Base-by-base conservation (phyloP, 2,888 invertebrate species). In the Melipona bicolor region DNA sequence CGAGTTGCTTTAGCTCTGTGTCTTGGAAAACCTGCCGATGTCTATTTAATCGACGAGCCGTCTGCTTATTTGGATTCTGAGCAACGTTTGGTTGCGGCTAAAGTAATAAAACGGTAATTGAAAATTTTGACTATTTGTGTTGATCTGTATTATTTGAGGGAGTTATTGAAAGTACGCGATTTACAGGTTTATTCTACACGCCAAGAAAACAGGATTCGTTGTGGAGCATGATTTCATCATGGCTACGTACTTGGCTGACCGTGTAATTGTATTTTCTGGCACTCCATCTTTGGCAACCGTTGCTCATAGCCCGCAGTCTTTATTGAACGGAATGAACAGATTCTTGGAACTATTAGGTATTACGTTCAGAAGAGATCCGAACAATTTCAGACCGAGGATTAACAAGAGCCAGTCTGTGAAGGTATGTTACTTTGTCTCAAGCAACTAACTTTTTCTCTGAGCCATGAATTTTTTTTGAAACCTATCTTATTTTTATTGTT, bases 201-300 rank as follows among this genome's bases (percentile, higher is more conserved):
- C 99, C 0, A 99, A 99, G 95, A 99, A 99, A 95, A 99, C 99
- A 13, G 99, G 99, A 19, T 99, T 99, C 94, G 98, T 99, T 24
- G 99, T 99, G 2, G 99, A 99, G 96, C 99, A 99, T 97, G 99
- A 99, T 95, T 99, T 99, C 95, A 99, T 99, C 89, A 99, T 99
- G 99, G 99, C 99, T 24, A 99, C 99, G 0, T 99, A 99, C 95
- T 96, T 99, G 86, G 99, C 99, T 0, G 99, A 99, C 95, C 96
- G 99, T 65, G 99, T 99, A 4, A 99, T 99, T 89, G 99, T 99
- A 71, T 99, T 99, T 94, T 99, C 99, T 93, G 99, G 99, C 70
- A 95, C 95, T 65, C 99, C 99, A 0, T 99, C 99, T 0, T 96
- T 99, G 1, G 95, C 97, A 82, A 98, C 99, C 2, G 96, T 96